Evolutionary conservation across 2,113 vertebrate species (phyloP).

Genomic region (Toxotes jaculatrix): DNA sequence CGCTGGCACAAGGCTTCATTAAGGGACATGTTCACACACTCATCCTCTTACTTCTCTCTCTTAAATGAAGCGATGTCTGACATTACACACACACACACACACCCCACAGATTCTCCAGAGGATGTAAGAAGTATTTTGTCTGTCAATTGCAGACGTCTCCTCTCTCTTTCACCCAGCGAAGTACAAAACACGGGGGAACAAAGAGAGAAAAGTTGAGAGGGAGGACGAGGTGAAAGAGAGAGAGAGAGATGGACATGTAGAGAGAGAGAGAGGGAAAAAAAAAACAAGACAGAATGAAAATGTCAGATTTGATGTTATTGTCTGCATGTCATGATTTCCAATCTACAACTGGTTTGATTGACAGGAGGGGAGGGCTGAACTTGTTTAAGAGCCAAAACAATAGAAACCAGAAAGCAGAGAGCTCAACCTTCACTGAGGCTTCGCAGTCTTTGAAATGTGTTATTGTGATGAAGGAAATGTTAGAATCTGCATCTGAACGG

Average conservation of each 20-base stretch:
- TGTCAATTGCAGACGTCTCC: conserved; percentile 40
- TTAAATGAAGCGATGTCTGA: background rate
- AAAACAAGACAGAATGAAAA: conserved; percentile 53
- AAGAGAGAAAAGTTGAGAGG: conserved; percentile 33
- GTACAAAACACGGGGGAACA: conserved; percentile 34
- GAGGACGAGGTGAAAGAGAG: conserved; percentile 42
- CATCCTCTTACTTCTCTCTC: background rate
- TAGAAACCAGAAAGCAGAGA: conserved; percentile 31
- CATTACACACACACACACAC: background rate
- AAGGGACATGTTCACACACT: conserved; percentile 10
- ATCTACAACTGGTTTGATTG: conserved; percentile 57
- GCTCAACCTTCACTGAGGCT: conserved; percentile 9
- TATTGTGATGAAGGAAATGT: background rate
- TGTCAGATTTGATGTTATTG: conserved; percentile 73
- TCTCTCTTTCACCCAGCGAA: conserved; percentile 18
- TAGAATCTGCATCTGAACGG: background rate
- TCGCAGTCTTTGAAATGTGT: background rate
- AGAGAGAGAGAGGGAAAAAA: conserved; percentile 10
- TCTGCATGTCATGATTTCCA: conserved; percentile 62
- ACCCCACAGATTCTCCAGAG: background rate
- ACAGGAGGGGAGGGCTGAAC: conserved; percentile 36
- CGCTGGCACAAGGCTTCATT: conserved; percentile 18
- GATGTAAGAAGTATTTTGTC: conserved; percentile 30
- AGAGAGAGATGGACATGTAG: conserved; percentile 41
- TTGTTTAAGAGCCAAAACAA: conserved; percentile 37